Evolutionary conservation across 2,888 invertebrate species (phyloP).

Genomic region (Schizaphis graminum): DNA sequence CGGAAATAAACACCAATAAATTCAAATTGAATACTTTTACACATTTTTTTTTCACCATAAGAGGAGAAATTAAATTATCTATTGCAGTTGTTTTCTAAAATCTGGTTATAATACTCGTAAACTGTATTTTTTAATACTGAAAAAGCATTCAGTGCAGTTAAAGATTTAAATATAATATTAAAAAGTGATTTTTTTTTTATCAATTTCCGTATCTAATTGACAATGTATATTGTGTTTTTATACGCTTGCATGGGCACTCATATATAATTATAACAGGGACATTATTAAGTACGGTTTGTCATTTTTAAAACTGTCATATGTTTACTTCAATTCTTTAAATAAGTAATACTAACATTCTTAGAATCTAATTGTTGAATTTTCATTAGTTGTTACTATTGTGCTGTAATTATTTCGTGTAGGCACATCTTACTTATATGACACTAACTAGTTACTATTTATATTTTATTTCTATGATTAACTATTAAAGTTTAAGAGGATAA

Average conservation of each 20-base stretch:
- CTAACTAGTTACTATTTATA: background rate
- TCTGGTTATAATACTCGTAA: background rate
- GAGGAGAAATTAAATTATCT: background rate
- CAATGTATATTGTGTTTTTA: background rate
- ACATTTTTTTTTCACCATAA: background rate
- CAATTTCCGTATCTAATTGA: background rate
- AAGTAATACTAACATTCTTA: background rate
- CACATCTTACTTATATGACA: background rate
- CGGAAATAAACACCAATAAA: background rate
- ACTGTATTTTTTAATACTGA: background rate
- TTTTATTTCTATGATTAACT: background rate
- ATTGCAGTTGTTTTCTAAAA: background rate
- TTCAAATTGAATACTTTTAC: background rate
- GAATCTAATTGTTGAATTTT: background rate
- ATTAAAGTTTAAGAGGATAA: background rate
- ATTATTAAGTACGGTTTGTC: background rate
- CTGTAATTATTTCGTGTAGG: background rate
- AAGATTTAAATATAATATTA: background rate
- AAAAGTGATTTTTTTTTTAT: background rate
- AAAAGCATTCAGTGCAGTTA: background rate
- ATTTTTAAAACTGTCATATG: background rate
- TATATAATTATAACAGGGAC: background rate
- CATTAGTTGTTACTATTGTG: background rate
- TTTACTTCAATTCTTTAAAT: background rate
- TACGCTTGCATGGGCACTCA: background rate